phyloP scores from a whole-genome alignment of 30 jellyfish, hydroid and myxozoan species.

The Clytia hemisphaerica region DNA sequence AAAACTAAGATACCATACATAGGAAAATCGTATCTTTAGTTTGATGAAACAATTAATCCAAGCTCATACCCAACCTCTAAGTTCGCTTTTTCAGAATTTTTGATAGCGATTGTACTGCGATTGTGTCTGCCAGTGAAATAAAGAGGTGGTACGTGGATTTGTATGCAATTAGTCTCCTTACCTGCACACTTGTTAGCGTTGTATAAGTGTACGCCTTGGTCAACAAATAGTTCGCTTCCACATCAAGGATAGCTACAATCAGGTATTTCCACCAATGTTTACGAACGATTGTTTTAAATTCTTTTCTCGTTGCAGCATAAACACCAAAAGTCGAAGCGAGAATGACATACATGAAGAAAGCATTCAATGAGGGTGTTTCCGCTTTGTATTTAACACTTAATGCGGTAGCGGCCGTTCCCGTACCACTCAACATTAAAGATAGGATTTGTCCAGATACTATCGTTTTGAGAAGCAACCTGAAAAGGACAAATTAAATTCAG shows the following conservation, averaged over 20 bases:
- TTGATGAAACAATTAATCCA: no score
- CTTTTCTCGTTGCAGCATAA: conserved; percentile 27
- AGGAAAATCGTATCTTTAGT: no score
- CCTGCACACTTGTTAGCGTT: conserved; percentile 96
- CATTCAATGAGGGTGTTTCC: conserved; percentile 78
- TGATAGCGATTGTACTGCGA: no score
- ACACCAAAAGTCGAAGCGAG: conserved; percentile 77
- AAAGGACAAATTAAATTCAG: no score
- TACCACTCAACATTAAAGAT: conserved; percentile 77
- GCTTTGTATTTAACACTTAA: conserved; percentile 58
- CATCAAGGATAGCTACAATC: conserved; percentile 61
- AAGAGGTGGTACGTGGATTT: no score
- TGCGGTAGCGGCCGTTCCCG: conserved; percentile 91
- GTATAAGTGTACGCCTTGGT: conserved; percentile 90
- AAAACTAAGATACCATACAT: no score
- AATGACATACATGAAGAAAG: conserved; percentile 48
- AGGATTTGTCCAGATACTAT: conserved; percentile 79
- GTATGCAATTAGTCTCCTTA: conserved; percentile 1
- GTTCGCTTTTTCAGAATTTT: no score
- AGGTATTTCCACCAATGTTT: conserved; percentile 86
- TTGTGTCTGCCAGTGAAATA: no score
- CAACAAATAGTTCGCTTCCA: conserved; percentile 80
- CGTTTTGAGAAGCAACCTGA: conserved; percentile 60
- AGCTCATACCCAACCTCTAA: no score
- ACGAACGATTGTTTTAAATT: conserved; percentile 25